Base-by-base conservation (phyloP, 2,888 invertebrate species). In the Pherbina coryleti region DNA sequence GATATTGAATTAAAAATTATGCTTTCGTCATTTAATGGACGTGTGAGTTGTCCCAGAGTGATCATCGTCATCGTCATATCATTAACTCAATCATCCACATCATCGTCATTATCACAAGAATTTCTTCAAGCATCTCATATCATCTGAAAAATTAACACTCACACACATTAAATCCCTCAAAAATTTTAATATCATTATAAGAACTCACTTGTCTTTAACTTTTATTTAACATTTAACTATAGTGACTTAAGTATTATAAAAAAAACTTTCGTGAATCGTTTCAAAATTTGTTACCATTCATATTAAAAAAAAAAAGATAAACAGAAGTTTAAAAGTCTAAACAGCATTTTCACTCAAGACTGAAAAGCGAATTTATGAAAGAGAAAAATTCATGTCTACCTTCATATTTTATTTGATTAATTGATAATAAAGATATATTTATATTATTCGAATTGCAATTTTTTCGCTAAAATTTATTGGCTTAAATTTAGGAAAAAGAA, bases 281-380 rank as follows among this genome's bases (percentile, higher is more conserved):
- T 5, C 3, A 17, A 64, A n/a, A 49, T 14, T 51, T 3, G 19
- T 44, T 49, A 5, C 22, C 49, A 44, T 14, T 34, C 51, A 25
- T 44, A 19, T 25, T 34, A n/a, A 0, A n/a, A 37, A 17, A 49
- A 9, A 51, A 55, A 57, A 57, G n/a, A n/a, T n/a, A 22, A n/a
- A 57, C 5, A 60, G 5, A 72, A 19, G 17, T 57, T 34, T 60
- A 49, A 64, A 66, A 51, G 53, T 53, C 28, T 25, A 53, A 73
- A 34, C 28, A 9, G 51, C 62, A 74, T 66, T 75, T 75, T 66
- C 66, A 67, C 34, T 75, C 37, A 67, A 75, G 75, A 75, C 75
- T 75, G 75, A 75, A 66, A 74, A 75, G 19, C 67, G 75, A 67
- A 75, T 75, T 75, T 75, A 67, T 53, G 9, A 67, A 31, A 55